Evolutionary conservation across 2,113 vertebrate genomes (phyloP).

Genomic region (Chlorodrepanis virens): DNA sequence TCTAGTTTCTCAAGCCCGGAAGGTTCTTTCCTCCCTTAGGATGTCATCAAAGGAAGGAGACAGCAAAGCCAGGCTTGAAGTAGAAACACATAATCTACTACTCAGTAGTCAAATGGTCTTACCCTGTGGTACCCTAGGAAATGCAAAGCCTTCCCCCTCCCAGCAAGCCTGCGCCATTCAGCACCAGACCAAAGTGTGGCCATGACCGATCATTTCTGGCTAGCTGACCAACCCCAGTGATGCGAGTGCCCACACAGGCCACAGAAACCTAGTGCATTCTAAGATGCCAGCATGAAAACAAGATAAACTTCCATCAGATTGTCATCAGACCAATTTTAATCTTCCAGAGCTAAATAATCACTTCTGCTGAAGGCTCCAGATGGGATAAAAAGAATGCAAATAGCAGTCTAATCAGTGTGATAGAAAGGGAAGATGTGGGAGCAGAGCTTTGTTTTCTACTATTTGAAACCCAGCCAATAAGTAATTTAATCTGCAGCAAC

Average conservation of each 20-base stretch:
- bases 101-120: not conserved
- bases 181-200: rapidly evolving
- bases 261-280: not conserved
- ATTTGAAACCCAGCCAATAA: conserved; percentile 56
- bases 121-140: not conserved
- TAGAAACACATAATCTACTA: not conserved
- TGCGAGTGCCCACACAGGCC: not conserved
- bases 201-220: not conserved
- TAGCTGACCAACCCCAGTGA: not conserved
- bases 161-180: not conserved
- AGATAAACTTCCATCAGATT: not conserved
- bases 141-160: not conserved
- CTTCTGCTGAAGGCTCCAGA: conserved; percentile 13
- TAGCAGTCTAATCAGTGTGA: not conserved
- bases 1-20: not conserved
- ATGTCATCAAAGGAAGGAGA: not conserved
- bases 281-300: not conserved
- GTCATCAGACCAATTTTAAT: not conserved
- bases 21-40: not conserved
- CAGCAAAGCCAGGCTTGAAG: not conserved
- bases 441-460: conserved; percentile 21
- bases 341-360: not conserved
- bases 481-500: conserved; percentile 60
- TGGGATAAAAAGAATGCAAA: conserved; percentile 40
- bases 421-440: conserved; percentile 35